phyloP scores from a whole-genome alignment of 2,113 vertebrate species.

The Campylomormyrus tamandua region DNA sequence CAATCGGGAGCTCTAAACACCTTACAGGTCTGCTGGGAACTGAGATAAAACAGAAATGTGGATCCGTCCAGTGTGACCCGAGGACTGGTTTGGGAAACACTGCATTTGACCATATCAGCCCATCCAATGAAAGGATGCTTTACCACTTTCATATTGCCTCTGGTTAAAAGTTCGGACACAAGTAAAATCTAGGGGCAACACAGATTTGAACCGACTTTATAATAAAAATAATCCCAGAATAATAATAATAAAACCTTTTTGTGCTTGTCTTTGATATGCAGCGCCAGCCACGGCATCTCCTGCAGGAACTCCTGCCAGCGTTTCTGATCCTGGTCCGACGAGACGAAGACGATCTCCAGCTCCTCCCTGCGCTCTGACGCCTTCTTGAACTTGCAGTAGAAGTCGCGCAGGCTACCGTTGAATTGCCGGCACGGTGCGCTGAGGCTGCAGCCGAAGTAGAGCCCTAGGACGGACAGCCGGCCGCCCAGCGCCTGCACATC shows the following conservation, averaged over 20 bases:
- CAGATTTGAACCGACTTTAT: neutral
- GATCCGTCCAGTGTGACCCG: too few species aligned
- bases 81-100: too few species aligned
- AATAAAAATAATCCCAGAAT: neutral
- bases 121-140: neutral
- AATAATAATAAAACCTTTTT: slow-evolving; percentile 68
- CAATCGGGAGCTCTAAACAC: too few species aligned
- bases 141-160: neutral
- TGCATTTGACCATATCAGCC: neutral
- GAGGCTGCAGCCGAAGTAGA: slow-evolving; percentile 84
- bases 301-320: slow-evolving; percentile 92
- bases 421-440: slow-evolving; percentile 87
- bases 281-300: slow-evolving; percentile 90
- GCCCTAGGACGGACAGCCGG: slow-evolving; percentile 71
- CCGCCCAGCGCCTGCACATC: slow-evolving; percentile 74
- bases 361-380: slow-evolving; percentile 68
- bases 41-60: too few species aligned
- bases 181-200: neutral
- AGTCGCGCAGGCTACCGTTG: slow-evolving; percentile 80
- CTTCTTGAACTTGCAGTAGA: slow-evolving; percentile 81
- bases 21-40: too few species aligned
- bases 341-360: slow-evolving; percentile 90
- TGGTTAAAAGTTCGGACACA: neutral
- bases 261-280: slow-evolving; percentile 91
- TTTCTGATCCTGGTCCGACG: slow-evolving; percentile 89